Percentiles rank a stretch among this genome's conserved stretches.
phyloP scores from a whole-genome alignment of 2,888 invertebrate genomes.

The Deilephila elpenor region DNA sequence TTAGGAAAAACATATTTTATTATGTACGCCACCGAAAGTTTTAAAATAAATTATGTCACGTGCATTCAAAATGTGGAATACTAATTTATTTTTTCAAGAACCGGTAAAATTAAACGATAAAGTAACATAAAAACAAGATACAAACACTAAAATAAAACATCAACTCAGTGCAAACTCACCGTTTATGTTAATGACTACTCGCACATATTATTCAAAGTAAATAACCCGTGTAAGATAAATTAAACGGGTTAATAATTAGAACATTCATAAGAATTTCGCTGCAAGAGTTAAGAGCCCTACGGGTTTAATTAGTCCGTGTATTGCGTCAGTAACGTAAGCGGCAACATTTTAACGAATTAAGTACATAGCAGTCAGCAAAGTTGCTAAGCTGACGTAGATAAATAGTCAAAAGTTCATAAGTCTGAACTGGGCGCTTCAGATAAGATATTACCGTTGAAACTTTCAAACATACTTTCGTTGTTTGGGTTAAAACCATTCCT shows the following conservation, averaged over 20 bases:
- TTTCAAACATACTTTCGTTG: constrained; percentile 22
- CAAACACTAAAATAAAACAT: background rate
- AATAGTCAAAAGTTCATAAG: constrained; percentile 27
- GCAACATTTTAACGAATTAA: constrained; percentile 24
- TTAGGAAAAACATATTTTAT: no score
- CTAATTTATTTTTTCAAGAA: background rate
- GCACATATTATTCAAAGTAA: constrained; percentile 32
- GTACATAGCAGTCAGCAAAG: constrained; percentile 20
- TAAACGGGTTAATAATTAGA: constrained; percentile 10
- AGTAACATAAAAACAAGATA: background rate
- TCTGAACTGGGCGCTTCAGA: constrained; percentile 21
- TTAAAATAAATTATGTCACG: background rate
- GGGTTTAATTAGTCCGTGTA: constrained; percentile 15
- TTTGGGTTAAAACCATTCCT: background rate
- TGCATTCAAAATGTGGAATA: background rate
- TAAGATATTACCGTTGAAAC: constrained; percentile 21
- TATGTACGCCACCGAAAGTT: no score
- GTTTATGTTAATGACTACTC: constrained; percentile 32
- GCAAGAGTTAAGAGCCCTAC: background rate
- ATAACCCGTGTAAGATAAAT: constrained; percentile 17
- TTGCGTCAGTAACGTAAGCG: constrained; percentile 15
- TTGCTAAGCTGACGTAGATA: constrained; percentile 26
- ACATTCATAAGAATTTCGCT: constrained; percentile 20
- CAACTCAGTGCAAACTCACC: background rate
- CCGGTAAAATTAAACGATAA: background rate